Percentiles rank a stretch among this genome's conserved stretches.
Evolutionary conservation across 2,113 vertebrate species (phyloP).

Genomic region (Carassius gibelio): DNA sequence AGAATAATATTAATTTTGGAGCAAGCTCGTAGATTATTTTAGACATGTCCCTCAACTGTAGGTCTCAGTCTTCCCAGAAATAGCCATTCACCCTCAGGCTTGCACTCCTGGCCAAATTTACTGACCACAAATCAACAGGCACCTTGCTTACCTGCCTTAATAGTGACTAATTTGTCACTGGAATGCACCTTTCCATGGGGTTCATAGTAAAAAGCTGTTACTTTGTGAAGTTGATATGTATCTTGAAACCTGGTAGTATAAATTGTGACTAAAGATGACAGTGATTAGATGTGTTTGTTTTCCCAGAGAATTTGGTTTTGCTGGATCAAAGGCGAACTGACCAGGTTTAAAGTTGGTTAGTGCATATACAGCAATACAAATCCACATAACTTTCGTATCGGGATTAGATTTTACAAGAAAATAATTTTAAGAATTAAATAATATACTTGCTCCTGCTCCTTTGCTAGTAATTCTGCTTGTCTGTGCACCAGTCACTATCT

Average conservation of each 20-base stretch:
- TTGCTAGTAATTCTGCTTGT: neutral
- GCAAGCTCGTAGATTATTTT: slow-evolving; percentile 32
- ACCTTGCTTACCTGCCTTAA: neutral
- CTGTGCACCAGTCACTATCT: neutral
- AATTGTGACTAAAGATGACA: slow-evolving; percentile 1
- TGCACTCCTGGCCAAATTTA: slow-evolving; percentile 11
- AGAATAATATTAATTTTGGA: slow-evolving; percentile 38
- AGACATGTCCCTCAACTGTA: slow-evolving; percentile 20
- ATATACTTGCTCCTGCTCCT: neutral
- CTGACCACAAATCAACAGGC: slow-evolving; percentile 11
- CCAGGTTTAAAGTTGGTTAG: neutral
- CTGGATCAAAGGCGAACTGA: neutral
- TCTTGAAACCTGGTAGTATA: neutral
- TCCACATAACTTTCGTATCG: too few species aligned
- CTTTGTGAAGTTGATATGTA: neutral
- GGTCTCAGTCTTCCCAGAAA: slow-evolving; percentile 3
- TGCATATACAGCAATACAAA: neutral
- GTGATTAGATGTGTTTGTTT: neutral
- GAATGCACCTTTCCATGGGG: neutral
- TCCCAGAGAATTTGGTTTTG: neutral
- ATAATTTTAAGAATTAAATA: neutral
- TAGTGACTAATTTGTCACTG: neutral
- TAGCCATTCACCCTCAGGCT: slow-evolving; percentile 9
- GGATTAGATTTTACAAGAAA: neutral
- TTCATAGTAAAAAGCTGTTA: neutral